phyloP scores from a whole-genome alignment of 2,797 vertebrate species.

The Falco concolor region DNA sequence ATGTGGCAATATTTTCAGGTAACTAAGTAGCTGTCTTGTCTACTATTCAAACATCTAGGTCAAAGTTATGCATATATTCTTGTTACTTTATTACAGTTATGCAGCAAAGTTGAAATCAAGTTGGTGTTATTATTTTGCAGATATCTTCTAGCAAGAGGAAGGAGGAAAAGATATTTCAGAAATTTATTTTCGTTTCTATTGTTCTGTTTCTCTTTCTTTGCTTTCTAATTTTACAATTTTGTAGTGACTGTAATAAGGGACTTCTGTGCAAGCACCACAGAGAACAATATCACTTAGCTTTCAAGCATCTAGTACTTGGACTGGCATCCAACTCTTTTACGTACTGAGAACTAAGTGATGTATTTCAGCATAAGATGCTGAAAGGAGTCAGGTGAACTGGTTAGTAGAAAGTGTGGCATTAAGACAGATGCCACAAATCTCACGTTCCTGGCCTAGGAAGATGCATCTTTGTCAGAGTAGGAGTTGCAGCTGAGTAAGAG shows the following conservation, averaged over 20 bases:
- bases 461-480: neutral
- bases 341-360: neutral
- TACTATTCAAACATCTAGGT: neutral
- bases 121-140: neutral
- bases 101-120: neutral
- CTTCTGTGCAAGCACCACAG: neutral
- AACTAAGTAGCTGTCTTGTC: neutral
- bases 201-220: neutral
- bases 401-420: neutral
- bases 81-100: neutral
- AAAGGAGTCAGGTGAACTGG: neutral
- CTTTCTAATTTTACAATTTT: neutral
- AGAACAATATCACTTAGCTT: neutral
- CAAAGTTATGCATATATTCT: neutral
- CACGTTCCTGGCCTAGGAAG: neutral
- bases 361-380: neutral
- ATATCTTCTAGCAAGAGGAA: neutral
- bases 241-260: neutral
- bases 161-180: neutral
- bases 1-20: constrained; percentile 5
- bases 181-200: neutral
- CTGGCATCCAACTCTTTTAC: neutral
- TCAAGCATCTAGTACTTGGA: neutral
- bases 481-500: neutral
- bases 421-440: neutral